Evolutionary conservation across 2,113 vertebrate species (phyloP).

Genomic region (Caracal caracal): DNA sequence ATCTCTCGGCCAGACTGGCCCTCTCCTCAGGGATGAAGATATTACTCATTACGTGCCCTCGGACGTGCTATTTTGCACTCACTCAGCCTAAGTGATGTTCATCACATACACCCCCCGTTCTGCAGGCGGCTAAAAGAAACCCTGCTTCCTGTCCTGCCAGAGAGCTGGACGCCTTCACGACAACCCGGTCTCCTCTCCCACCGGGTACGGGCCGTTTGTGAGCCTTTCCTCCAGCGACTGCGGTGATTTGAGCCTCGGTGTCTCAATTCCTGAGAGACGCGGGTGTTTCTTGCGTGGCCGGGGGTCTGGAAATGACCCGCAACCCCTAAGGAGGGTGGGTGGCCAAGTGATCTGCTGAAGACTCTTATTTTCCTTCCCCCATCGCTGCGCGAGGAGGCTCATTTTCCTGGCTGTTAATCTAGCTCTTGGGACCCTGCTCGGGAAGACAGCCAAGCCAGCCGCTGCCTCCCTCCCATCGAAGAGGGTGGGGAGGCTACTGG

Average conservation of each 20-base stretch:
- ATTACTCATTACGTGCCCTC: neutral
- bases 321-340: neutral
- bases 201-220: fast-evolving
- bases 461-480: neutral
- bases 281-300: neutral
- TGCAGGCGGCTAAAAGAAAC: neutral
- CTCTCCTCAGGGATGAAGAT: neutral
- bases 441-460: neutral
- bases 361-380: neutral
- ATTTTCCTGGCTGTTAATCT: neutral
- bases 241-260: neutral
- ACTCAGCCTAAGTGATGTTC: neutral
- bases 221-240: neutral
- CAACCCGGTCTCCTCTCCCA: neutral
- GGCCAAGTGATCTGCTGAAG: neutral
- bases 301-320: neutral
- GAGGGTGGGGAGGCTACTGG: neutral
- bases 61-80: neutral
- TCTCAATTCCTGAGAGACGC: neutral
- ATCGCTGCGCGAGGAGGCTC: fast-evolving
- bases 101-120: no score
- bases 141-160: neutral
- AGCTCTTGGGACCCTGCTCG: neutral
- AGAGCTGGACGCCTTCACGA: neutral
- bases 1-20: neutral